Percentiles rank a stretch among this genome's conserved stretches.
phyloP scores from a whole-genome alignment of 30 jellyfish, hydroid and myxozoan species.

The Aurelia sp. region DNA sequence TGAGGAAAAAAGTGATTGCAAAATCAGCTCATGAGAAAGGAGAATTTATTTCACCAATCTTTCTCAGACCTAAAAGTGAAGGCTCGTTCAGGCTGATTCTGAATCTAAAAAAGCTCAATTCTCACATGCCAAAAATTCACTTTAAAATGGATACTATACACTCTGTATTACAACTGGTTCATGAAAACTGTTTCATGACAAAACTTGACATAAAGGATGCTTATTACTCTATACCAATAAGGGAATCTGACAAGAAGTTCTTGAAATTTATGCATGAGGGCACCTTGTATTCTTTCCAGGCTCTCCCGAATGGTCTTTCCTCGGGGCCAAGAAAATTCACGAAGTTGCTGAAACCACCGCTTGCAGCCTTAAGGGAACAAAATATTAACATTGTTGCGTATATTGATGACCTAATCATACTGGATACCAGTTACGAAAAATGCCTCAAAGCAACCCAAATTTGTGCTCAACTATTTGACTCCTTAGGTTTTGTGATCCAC shows the following conservation, averaged over 20 bases:
- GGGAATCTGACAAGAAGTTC: constrained; percentile 14
- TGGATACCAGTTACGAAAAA: background rate
- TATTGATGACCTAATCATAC: background rate
- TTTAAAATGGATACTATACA: constrained; percentile 43
- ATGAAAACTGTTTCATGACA: background rate
- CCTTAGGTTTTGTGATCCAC: constrained; percentile 33
- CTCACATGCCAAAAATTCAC: constrained; percentile 15
- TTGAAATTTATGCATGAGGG: constrained; percentile 13
- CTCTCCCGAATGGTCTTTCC: constrained; percentile 31
- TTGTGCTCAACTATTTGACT: background rate
- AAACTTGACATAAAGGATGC: background rate
- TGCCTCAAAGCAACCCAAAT: background rate
- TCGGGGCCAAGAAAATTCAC: constrained; percentile 34
- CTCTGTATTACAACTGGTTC: background rate
- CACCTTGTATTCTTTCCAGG: background rate
- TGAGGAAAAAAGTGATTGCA: constrained; percentile 23
- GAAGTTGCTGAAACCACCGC: constrained; percentile 26
- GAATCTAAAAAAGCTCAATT: constrained; percentile 20
- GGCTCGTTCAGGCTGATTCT: constrained; percentile 33
- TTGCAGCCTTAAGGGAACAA: constrained; percentile 3
- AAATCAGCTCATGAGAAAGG: constrained; percentile 9
- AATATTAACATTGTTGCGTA: background rate
- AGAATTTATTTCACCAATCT: constrained; percentile 36
- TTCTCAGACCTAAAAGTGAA: constrained; percentile 12
- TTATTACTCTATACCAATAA: constrained; percentile 21